These are phyloP conservation scores for Calephelis nemesis DNA, from an alignment of 1,140 invertebrate species.

Conservation along the genomic window DNA sequence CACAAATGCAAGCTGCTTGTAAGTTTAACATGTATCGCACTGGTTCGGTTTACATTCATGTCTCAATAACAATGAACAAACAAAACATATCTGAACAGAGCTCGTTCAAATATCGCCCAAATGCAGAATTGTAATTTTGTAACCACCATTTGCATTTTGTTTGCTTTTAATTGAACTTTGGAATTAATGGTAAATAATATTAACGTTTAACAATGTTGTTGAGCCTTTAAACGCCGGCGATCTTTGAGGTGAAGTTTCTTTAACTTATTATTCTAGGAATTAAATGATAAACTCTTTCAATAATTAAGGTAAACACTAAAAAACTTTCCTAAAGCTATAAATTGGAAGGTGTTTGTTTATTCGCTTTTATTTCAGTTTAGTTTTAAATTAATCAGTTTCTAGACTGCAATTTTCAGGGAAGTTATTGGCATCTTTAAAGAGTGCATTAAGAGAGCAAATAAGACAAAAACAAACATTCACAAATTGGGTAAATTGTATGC, in stretches of 20 bases:
- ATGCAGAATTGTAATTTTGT: conserved; percentile 17
- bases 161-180: conserved; percentile 17
- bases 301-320: too few species aligned
- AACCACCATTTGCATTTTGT: conserved; percentile 10
- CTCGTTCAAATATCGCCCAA: conserved; percentile 8
- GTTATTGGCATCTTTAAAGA: too few species aligned
- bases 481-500: too few species aligned
- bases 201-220: not conserved
- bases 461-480: too few species aligned
- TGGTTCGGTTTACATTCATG: not conserved
- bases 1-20: not conserved
- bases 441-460: too few species aligned
- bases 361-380: too few species aligned
- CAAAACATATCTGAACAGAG: not conserved
- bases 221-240: not conserved
- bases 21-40: not conserved
- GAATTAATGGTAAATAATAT: conserved; percentile 9
- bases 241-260: not conserved
- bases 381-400: too few species aligned
- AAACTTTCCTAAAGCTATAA: too few species aligned
- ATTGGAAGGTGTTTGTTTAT: too few species aligned
- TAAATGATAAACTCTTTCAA: too few species aligned
- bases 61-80: conserved; percentile 2
- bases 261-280: not conserved
- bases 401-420: too few species aligned